Evolutionary conservation across 2,888 invertebrate genomes (phyloP).

Genomic region (Ecdyonurus torrentis): DNA sequence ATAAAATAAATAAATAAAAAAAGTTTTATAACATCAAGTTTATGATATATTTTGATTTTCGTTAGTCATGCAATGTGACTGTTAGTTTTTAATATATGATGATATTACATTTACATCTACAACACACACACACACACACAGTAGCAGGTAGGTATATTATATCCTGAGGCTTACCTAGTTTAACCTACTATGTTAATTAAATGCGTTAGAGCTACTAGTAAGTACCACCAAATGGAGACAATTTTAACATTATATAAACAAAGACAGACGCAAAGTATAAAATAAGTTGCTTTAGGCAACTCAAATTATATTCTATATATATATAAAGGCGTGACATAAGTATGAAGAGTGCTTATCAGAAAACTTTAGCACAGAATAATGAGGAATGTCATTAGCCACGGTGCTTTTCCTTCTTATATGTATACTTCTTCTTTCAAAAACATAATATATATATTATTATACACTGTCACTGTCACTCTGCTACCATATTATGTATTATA

Average conservation of each 20-base stretch:
- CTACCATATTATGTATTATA: too few relatives aligned
- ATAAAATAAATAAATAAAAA: too few relatives aligned
- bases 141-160: too few relatives aligned
- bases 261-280: too few relatives aligned
- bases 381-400: not conserved
- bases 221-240: not conserved
- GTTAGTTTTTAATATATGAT: not conserved
- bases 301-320: too few relatives aligned
- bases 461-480: too few relatives aligned
- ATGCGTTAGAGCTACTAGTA: not conserved
- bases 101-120: not conserved
- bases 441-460: too few relatives aligned
- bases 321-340: not conserved
- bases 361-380: not conserved
- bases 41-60: not conserved
- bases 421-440: too few relatives aligned
- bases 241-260: not conserved
- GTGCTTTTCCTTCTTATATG: too few relatives aligned
- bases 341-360: not conserved
- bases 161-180: not conserved
- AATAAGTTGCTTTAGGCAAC: too few relatives aligned
- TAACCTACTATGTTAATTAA: not conserved
- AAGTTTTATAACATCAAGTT: too few relatives aligned
- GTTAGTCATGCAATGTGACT: not conserved
- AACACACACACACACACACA: too few relatives aligned